Percentiles rank a stretch among this genome's conserved stretches.
These are phyloP conservation scores for Achatina immaculata DNA, from an alignment of 1,140 invertebrate species.

Conservation along the genomic window DNA sequence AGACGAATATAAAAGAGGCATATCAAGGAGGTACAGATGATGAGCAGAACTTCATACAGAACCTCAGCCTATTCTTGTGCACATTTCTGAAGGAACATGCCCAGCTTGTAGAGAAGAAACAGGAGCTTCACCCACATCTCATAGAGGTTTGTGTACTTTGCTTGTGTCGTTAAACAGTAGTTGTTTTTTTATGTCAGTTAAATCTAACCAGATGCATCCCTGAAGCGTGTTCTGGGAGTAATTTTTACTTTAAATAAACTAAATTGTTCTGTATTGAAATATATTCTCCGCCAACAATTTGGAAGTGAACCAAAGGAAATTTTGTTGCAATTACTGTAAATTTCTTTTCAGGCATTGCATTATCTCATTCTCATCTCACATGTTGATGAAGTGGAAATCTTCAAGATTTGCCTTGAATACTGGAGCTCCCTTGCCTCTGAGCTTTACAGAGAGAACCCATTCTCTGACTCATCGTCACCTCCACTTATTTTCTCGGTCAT, in stretches of 20 bases:
- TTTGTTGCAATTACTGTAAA: not conserved
- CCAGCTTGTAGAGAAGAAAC: conserved; percentile 79
- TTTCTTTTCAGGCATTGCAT: conserved; percentile 79
- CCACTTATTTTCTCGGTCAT: conserved; percentile 50
- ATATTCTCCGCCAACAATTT: not conserved
- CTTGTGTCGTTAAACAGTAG: conserved; percentile 49
- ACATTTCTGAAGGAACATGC: conserved; percentile 97
- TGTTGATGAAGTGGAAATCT: conserved; percentile 99
- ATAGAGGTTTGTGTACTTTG: conserved; percentile 58
- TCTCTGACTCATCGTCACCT: conserved; percentile 57
- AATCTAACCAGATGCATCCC: too few relatives aligned
- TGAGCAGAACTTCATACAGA: conserved; percentile 99
- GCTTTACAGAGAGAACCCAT: conserved; percentile 82
- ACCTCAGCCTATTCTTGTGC: conserved; percentile 96
- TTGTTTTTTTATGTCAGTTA: too few relatives aligned
- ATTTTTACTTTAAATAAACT: too few relatives aligned
- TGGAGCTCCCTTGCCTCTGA: conserved; percentile 95
- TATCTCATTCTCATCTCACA: conserved; percentile 98
- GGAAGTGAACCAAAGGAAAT: too few relatives aligned
- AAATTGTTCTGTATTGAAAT: too few relatives aligned
- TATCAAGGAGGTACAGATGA: conserved; percentile 93
- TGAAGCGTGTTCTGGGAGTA: too few relatives aligned
- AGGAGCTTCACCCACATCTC: conserved; percentile 59
- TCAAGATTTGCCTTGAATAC: conserved; percentile 99
- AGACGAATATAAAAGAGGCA: conserved; percentile 92